Evolutionary conservation across 2,888 invertebrate species (phyloP).

Genomic region (Heliconius ethilla): DNA sequence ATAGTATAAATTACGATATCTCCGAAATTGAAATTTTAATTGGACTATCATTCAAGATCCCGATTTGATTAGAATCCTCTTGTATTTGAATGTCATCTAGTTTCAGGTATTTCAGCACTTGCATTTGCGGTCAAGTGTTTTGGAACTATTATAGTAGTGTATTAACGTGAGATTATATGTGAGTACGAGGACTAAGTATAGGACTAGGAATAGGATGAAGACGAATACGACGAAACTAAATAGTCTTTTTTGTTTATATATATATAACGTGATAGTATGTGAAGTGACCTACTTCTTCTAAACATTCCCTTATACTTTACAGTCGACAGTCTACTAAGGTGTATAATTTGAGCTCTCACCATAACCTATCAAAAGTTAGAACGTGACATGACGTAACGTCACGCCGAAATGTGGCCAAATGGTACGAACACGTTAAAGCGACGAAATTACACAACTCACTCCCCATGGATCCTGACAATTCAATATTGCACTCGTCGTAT

Average conservation of each 20-base stretch:
- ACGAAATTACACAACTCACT: conserved; percentile 19
- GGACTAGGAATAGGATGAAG: too few species aligned
- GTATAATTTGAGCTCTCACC: conserved; percentile 2
- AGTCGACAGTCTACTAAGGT: neutral
- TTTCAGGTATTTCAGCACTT: conserved; percentile 17
- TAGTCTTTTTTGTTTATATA: neutral
- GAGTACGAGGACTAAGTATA: too few species aligned
- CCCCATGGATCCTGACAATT: conserved; percentile 20
- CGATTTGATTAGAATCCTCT: conserved; percentile 35
- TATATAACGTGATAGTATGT: neutral
- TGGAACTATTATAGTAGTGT: neutral
- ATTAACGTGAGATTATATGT: neutral
- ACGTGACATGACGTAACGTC: conserved; percentile 22
- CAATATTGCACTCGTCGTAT: conserved; percentile 4
- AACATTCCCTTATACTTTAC: neutral
- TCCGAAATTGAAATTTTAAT: conserved; percentile 36
- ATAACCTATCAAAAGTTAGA: conserved; percentile 17
- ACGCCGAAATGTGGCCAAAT: conserved; percentile 20
- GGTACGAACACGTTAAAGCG: conserved; percentile 20
- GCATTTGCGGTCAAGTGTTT: neutral
- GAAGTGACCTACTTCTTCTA: neutral
- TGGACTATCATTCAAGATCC: conserved; percentile 38
- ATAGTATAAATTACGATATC: conserved; percentile 25
- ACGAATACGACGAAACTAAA: neutral
- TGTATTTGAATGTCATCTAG: conserved; percentile 16